Base-by-base conservation (phyloP, 1,140 invertebrate species). In the Oryctes rhinoceros region DNA sequence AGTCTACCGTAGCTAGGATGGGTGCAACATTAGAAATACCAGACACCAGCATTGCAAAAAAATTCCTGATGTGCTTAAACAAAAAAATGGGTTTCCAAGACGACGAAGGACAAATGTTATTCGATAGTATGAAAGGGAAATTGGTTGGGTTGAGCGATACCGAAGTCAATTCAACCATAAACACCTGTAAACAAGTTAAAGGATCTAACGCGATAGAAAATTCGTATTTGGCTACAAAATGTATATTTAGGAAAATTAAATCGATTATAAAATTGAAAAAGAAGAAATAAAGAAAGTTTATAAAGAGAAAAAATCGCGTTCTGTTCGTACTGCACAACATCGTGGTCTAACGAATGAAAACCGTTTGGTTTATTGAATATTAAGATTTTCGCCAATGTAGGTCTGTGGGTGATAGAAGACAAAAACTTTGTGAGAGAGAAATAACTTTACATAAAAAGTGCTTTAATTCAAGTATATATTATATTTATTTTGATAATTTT, bases 221-320 rank as follows among this genome's bases (percentile, higher is more conserved):
- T n/a, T 76, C 75, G 6, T 76, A 76, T 76, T n/a, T 76, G 13
- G 75, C 47, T 1, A 76, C 75, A 11, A 76, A 76, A 76, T 76
- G 75, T 76, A 76, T 76, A 15, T 76, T 76, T 47, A 47, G 24
- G 24, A 71, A 71, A 71, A 71, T 71, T 37, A 71, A 71, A 15
- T 20, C 65, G 13, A 71, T 71, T 10, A 24, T 71, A 71, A 71
- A 71, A 71, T 71, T 71, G 20, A 71, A 71, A 15, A 71, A 71
- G 13, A 76, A 13, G 75, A 76, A 49, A 76, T 76, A 76, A 74
- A 24, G 10, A 4, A 74, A 35, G 5, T 35, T 35, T 24, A 37
- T 30, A 18, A 18, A 59, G 18, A 44, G 39, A 44, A 44, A 44
- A 44, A 44, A 7, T 10, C 9, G 39, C 39, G 9, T 10, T 44